These are phyloP conservation scores for Himantopus leucocephalus DNA, from an alignment of 2,113 vertebrate genomes.

Conservation along the genomic window DNA sequence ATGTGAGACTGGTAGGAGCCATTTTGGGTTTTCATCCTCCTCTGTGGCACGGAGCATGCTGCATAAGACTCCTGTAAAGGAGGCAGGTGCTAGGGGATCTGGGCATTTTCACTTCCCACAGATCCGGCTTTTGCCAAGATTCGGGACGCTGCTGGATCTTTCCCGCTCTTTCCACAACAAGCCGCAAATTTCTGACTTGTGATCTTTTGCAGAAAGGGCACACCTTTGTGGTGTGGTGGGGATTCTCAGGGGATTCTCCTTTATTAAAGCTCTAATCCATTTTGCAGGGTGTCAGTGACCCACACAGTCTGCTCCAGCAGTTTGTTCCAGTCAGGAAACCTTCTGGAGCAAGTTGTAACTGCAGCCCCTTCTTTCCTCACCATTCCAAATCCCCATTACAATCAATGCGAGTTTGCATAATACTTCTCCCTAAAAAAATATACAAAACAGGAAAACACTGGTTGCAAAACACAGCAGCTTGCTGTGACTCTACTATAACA, in stretches of 20 bases:
- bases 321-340: neutral
- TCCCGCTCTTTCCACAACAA: neutral
- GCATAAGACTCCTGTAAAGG: accelerated
- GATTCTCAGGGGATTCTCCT: neutral
- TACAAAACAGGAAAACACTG: neutral
- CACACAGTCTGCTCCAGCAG: neutral
- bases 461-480: neutral
- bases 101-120: neutral
- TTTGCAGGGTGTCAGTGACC: neutral
- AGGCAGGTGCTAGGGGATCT: neutral
- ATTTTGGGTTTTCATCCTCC: neutral
- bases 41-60: neutral
- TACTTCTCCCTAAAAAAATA: neutral
- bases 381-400: neutral
- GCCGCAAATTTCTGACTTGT: neutral
- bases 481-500: neutral
- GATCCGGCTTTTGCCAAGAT: neutral
- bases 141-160: neutral
- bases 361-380: neutral
- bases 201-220: neutral
- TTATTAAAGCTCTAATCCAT: neutral
- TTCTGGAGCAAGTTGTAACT: neutral
- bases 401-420: neutral
- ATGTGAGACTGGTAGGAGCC: neutral
- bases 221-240: neutral